Conservation (phyloP, 2,888 invertebrate genomes). For the Caenorhabditis japonica region DNA sequence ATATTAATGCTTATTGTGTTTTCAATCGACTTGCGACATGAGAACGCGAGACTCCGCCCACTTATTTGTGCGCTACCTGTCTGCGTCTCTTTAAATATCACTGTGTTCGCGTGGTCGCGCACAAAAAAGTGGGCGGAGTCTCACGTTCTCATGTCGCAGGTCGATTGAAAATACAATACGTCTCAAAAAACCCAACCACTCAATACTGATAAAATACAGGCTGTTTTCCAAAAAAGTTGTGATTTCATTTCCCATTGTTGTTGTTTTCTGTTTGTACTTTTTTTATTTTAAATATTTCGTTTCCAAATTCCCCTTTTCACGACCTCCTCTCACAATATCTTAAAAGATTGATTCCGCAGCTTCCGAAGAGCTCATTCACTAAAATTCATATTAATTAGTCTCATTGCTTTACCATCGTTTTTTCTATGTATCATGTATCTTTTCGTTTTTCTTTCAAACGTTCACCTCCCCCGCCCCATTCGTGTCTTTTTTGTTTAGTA, state of each 20-base stretch:
- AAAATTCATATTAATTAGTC: constrained; percentile 1
- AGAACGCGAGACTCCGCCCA: too few species aligned
- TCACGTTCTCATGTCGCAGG: too few species aligned
- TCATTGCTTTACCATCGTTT: constrained; percentile 4
- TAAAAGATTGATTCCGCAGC: too few species aligned
- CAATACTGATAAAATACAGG: constrained; percentile 37
- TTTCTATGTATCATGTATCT: background rate
- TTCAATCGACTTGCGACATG: too few species aligned
- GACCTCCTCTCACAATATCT: background rate
- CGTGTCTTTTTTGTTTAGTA: constrained; percentile 6
- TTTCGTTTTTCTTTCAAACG: background rate
- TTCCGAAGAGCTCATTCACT: background rate
- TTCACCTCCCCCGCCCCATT: constrained; percentile 1
- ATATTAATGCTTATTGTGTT: constrained; percentile 1
- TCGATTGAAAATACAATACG: too few species aligned
- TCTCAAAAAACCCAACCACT: too few species aligned
- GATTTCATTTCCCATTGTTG: constrained; percentile 10
- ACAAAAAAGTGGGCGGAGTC: too few species aligned
- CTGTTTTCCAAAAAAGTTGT: constrained; percentile 33
- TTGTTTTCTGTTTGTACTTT: background rate
- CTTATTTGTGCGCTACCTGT: too few species aligned
- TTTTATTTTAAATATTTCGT: constrained; percentile 10
- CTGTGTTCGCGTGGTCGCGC: too few species aligned
- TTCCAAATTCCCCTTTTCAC: background rate
- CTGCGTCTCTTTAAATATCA: too few species aligned